Evolutionary conservation across 53 echinoderm and acorn worm species (phyloP).

Genomic region (Arbacia lixula): DNA sequence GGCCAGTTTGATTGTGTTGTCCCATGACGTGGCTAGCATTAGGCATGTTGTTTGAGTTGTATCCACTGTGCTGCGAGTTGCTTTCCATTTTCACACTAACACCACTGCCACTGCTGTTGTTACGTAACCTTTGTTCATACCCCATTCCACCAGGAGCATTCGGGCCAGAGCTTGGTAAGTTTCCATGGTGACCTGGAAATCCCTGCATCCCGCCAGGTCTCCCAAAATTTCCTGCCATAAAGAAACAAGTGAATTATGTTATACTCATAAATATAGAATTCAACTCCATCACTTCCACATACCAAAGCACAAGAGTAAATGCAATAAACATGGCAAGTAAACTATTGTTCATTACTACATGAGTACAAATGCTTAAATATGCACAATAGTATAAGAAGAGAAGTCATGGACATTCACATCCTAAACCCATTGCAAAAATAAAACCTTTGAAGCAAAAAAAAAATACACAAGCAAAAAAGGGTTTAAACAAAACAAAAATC

Average conservation of each 20-base stretch:
- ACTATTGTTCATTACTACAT: too few relatives aligned
- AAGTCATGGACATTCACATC: too few relatives aligned
- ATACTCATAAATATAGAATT: too few relatives aligned
- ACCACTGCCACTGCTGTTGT: conserved; percentile 56
- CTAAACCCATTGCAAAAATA: too few relatives aligned
- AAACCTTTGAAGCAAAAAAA: too few relatives aligned
- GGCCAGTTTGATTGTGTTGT: conserved; percentile 52
- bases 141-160: conserved; percentile 65
- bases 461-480: too few relatives aligned
- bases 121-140: conserved; percentile 68
- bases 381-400: too few relatives aligned
- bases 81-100: conserved; percentile 71
- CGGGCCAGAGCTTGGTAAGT: conserved; percentile 53
- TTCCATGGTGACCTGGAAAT: conserved; percentile 68
- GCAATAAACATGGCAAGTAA: too few relatives aligned
- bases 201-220: conserved; percentile 69
- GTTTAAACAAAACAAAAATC: too few relatives aligned
- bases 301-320: background rate
- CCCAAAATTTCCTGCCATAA: conserved; percentile 75
- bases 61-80: conserved; percentile 89
- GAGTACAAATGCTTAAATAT: too few relatives aligned
- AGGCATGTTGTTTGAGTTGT: conserved; percentile 88
- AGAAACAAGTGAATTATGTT: background rate
- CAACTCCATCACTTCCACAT: too few relatives aligned
- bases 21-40: conserved; percentile 68